Evolutionary conservation across 2,888 invertebrate genomes (phyloP).

Genomic region (Ditula angustiorana): DNA sequence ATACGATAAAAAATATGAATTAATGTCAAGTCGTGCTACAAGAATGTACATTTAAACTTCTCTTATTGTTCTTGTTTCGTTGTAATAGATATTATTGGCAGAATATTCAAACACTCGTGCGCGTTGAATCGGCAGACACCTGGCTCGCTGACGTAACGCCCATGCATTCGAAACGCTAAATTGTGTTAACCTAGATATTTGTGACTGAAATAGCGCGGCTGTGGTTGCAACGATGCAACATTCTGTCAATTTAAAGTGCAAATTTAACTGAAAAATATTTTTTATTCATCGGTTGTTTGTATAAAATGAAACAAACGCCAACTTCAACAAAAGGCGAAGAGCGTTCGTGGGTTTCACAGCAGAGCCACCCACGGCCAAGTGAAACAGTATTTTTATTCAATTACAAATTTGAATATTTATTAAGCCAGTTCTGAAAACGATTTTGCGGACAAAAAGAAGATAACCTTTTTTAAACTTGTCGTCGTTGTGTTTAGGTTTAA

Average conservation of each 20-base stretch:
- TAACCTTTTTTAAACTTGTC: background rate
- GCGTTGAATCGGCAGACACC: slow-evolving; percentile 25
- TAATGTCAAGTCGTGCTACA: too few species aligned
- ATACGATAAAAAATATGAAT: too few species aligned
- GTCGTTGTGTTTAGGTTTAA: background rate
- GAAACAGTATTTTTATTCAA: background rate
- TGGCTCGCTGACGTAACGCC: slow-evolving; percentile 35
- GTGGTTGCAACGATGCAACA: slow-evolving; percentile 37
- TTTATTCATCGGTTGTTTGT: too few species aligned
- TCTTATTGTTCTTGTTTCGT: too few species aligned
- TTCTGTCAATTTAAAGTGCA: slow-evolving; percentile 39
- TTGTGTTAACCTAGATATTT: slow-evolving; percentile 67
- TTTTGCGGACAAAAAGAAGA: background rate
- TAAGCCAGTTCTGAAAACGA: background rate
- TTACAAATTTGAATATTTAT: slow-evolving; percentile 9
- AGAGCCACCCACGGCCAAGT: background rate
- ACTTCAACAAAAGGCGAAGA: background rate
- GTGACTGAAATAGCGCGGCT: slow-evolving; percentile 57
- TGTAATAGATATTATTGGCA: too few species aligned
- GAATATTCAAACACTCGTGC: too few species aligned
- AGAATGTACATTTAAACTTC: too few species aligned
- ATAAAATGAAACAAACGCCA: background rate
- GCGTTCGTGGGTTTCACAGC: background rate
- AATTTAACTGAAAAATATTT: background rate
- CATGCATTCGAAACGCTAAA: slow-evolving; percentile 51